Conservation (phyloP, 1,140 invertebrate species). For the Protaetia brevitarsis region DNA sequence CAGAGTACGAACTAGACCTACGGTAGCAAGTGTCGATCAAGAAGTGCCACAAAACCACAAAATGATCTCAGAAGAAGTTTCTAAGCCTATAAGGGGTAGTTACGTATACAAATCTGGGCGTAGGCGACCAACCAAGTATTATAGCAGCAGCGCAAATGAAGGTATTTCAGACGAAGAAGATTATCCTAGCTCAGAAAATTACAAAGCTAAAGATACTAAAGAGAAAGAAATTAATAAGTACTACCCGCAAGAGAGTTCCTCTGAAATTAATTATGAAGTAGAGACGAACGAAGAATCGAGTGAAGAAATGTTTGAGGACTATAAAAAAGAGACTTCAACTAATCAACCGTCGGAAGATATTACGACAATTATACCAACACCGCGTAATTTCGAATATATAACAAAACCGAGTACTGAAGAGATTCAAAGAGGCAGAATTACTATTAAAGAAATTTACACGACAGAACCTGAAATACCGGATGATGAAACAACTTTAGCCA, state of each 20-base stretch:
- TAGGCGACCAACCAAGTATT: slow-evolving; percentile 21
- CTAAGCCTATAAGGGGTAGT: slow-evolving; percentile 16
- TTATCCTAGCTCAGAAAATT: neutral
- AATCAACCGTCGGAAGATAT: slow-evolving; percentile 1
- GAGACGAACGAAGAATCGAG: neutral
- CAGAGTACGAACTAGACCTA: slow-evolving; percentile 26
- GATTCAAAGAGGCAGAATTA: slow-evolving; percentile 14
- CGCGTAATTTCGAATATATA: neutral
- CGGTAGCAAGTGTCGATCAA: slow-evolving; percentile 11
- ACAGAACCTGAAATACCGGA: neutral
- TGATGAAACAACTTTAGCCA: slow-evolving; percentile 21
- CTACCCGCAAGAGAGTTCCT: neutral
- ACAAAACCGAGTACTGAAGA: neutral
- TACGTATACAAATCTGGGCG: neutral
- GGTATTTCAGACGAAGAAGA: slow-evolving; percentile 26
- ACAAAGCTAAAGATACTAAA: neutral
- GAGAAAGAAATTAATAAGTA: neutral
- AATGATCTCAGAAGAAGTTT: slow-evolving; percentile 5
- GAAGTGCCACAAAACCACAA: slow-evolving; percentile 31
- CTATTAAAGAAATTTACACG: slow-evolving; percentile 23
- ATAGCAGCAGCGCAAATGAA: neutral
- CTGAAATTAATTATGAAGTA: neutral
- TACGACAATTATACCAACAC: neutral
- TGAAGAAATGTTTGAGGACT: slow-evolving; percentile 4
- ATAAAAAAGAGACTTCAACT: slow-evolving; percentile 9